These are phyloP conservation scores for Borostomias antarcticus DNA, from an alignment of 2,797 vertebrate genomes.

Conservation along the genomic window DNA sequence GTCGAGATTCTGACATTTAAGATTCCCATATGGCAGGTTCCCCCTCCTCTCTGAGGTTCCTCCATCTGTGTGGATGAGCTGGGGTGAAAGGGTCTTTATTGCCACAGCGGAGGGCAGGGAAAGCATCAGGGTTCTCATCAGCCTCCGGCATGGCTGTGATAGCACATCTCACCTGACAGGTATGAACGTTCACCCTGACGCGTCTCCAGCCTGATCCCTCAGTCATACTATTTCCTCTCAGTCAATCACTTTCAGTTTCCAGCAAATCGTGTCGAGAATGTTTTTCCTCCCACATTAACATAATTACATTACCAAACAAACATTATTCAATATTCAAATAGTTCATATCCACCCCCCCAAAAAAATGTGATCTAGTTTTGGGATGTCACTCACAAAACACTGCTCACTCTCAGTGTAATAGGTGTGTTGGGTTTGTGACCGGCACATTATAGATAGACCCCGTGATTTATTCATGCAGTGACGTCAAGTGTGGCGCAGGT, in stretches of 20 bases:
- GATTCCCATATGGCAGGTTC: not conserved
- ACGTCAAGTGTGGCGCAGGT: not conserved
- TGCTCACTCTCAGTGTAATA: not conserved
- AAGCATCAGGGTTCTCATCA: constrained; percentile 17
- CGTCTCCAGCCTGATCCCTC: not conserved
- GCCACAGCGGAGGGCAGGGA: not conserved
- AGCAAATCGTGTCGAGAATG: constrained; percentile 36
- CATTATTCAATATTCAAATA: constrained; percentile 24
- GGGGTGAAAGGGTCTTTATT: constrained; percentile 23
- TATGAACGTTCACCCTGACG: constrained; percentile 5
- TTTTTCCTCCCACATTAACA: constrained; percentile 27
- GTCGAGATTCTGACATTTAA: constrained; percentile 4
- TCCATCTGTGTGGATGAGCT: not conserved
- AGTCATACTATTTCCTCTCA: constrained; percentile 1
- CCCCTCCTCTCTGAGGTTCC: not conserved
- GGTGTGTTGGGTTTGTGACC: constrained; percentile 10
- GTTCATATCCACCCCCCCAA: not conserved
- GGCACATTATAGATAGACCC: not conserved
- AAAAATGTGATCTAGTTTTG: constrained; percentile 14
- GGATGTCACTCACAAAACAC: constrained; percentile 13
- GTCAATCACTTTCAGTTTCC: constrained; percentile 38
- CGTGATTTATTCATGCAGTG: constrained; percentile 1
- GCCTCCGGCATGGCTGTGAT: constrained; percentile 17
- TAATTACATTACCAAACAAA: constrained; percentile 26
- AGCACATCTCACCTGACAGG: constrained; percentile 5